Evolutionary conservation across 1,140 invertebrate genomes (phyloP).

Genomic region (Achatina immaculata): DNA sequence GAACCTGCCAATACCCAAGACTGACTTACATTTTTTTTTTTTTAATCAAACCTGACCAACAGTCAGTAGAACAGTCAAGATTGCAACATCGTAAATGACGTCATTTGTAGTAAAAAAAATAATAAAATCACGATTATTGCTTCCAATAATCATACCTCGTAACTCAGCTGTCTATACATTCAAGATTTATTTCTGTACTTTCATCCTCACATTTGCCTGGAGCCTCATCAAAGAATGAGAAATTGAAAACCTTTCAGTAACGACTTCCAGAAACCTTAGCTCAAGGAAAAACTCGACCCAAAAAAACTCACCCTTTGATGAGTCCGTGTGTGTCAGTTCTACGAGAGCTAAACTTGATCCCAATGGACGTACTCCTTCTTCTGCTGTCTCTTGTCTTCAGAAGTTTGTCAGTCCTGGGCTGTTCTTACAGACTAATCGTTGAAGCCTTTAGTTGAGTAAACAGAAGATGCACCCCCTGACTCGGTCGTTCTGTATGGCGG

Average conservation of each 20-base stretch:
- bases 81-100: no score
- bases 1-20: no score
- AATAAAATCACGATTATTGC: no score
- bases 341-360: neutral
- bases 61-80: no score
- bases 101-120: no score
- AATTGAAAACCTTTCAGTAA: neutral
- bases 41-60: neutral
- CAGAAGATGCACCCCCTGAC: neutral
- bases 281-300: no score
- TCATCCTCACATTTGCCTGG: neutral
- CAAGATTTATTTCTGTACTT: neutral
- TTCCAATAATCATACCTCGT: neutral
- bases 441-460: constrained; percentile 3
- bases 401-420: neutral
- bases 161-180: neutral
- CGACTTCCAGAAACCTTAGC: neutral
- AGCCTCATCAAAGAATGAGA: neutral
- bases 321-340: neutral
- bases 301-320: neutral
- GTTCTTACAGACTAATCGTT: constrained; percentile 5
- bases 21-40: no score
- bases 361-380: neutral
- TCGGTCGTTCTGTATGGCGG: neutral
- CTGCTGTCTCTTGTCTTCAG: neutral